A percentile compares a stretch with the other conserved stretches of the same genome.
Evolutionary conservation across 2,888 invertebrate species (phyloP).

Genomic region (Parnassius mnemosyne): DNA sequence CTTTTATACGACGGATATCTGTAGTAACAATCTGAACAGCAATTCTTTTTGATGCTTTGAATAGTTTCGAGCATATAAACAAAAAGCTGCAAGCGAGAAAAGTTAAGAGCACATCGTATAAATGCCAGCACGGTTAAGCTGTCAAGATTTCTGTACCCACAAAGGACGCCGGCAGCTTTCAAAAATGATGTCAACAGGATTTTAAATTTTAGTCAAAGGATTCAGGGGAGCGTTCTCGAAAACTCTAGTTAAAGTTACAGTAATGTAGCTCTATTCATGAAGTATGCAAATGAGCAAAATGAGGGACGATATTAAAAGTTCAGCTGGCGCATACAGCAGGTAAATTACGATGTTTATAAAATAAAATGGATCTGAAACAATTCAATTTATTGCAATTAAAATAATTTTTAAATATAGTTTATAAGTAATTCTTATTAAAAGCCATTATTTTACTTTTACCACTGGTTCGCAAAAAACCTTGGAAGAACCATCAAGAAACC

Average conservation of each 20-base stretch:
- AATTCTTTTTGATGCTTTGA: conserved; percentile 16
- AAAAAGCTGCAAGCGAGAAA: conserved; percentile 16
- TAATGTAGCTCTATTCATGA: conserved; percentile 4
- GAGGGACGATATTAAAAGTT: too few species aligned
- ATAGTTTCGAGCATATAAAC: conserved; percentile 12
- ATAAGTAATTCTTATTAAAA: too few species aligned
- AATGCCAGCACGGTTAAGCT: neutral
- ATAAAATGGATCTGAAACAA: too few species aligned
- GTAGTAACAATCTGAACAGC: conserved; percentile 17
- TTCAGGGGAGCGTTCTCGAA: neutral
- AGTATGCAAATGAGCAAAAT: too few species aligned
- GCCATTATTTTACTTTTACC: too few species aligned
- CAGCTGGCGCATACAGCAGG: too few species aligned
- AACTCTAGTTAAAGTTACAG: neutral
- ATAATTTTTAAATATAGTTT: too few species aligned
- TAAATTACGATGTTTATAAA: too few species aligned
- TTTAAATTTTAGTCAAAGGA: conserved; percentile 8
- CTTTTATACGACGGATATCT: conserved; percentile 15
- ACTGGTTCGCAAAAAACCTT: too few species aligned
- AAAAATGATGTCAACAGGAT: conserved; percentile 1
- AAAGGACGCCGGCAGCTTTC: conserved; percentile 13
- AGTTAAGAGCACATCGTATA: conserved; percentile 5
- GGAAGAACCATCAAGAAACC: too few species aligned
- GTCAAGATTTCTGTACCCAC: conserved; percentile 8
- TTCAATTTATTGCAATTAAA: too few species aligned